Evolutionary conservation across 2,888 invertebrate genomes (phyloP).

Genomic region (Chrysolina americana): DNA sequence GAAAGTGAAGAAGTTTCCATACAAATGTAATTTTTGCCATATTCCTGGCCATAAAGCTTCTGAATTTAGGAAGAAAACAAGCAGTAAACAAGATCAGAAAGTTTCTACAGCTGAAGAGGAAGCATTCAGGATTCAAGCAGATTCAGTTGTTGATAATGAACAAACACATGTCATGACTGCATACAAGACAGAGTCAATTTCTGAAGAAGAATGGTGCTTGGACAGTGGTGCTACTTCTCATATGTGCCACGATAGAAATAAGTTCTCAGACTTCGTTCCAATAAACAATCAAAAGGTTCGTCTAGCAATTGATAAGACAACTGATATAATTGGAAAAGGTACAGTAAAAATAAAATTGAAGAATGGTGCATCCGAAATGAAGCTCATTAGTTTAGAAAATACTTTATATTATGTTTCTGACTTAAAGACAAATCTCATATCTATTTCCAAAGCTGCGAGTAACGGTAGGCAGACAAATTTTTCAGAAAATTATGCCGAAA

Average conservation of each 20-base stretch:
- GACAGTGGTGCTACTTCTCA: neutral
- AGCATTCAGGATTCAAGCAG: neutral
- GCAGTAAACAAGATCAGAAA: neutral
- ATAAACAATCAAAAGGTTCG: slow-evolving; percentile 3
- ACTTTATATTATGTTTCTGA: neutral
- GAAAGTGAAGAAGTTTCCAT: neutral
- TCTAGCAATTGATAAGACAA: neutral
- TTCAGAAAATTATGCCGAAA: neutral
- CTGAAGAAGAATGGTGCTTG: neutral
- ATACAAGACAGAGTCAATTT: neutral
- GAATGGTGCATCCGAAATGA: neutral
- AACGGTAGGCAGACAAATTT: neutral
- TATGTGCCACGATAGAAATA: neutral
- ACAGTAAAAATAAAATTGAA: neutral
- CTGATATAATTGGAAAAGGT: neutral
- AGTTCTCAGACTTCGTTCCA: neutral
- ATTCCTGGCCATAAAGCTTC: neutral
- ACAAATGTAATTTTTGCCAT: neutral
- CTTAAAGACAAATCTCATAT: neutral
- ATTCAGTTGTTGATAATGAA: neutral
- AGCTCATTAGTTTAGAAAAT: neutral
- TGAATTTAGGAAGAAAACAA: neutral
- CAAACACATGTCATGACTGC: neutral
- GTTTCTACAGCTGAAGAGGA: neutral
- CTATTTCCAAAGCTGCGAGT: neutral